Base-by-base conservation (phyloP, 2,888 invertebrate species). In the Ophraella communa region DNA sequence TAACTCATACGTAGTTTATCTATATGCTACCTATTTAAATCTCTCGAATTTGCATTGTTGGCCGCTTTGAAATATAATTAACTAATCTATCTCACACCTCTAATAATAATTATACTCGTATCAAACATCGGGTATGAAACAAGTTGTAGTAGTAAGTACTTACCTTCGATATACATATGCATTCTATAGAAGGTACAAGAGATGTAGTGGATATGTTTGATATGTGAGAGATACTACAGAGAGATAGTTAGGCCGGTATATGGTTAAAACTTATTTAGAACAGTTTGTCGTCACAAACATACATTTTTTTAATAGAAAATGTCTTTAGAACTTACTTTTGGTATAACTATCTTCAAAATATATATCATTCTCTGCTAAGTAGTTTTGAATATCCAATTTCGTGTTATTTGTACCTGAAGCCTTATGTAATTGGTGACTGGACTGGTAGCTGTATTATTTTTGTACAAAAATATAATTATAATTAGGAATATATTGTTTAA, bases 101-200 rank as follows among this genome's bases (percentile, higher is more conserved):
- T 44, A 30, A 27, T 42, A 59, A 42, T 60, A 52, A 44, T 52
- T 53, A 30, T 60, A 44, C 52, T 20, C 4, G 4, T 52, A 60
- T 60, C 52, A 42, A 42, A 42, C 52, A 60, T 53, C 60, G n/a
- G 27, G 39, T 33, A 44, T 44, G 59, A 42, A 59, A 59, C 59
- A 59, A 51, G 51, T 51, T 30, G 56, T 59, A 49, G 24, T 51
- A 33, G 14, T 47, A 47, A 47, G 51, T 58, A 59, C 51, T 20
- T 51, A 17, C 21, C 27, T 23, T 59, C 24, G 42, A 53, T 60
- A 60, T 60, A 60, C 60, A 60, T 60, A 52, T 60, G 60, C 60
- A 60, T 60, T 53, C 39, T 51, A 59, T 59, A 51, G 51, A 60
- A n/a, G 42, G 20, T 60, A 52, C 59, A 59, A 60, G 60, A 60